Evolutionary conservation across 2,888 invertebrate species (phyloP).

Genomic region (Temnothorax rugatulus): DNA sequence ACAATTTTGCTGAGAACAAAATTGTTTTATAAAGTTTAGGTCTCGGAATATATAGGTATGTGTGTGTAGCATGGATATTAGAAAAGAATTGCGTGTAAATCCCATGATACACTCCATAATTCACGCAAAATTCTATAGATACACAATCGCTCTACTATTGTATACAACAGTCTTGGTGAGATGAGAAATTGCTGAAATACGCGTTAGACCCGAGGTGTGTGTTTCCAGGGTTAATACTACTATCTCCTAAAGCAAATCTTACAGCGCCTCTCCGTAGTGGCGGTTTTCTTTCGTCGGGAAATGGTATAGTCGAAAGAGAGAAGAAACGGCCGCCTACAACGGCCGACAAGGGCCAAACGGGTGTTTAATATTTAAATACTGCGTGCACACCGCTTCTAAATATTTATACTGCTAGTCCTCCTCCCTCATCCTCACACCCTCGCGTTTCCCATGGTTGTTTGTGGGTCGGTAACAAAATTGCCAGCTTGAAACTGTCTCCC

Average conservation of each 20-base stretch:
- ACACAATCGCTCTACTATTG: not conserved
- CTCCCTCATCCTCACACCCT: not conserved
- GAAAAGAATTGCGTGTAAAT: not conserved
- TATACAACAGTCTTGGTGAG: not conserved
- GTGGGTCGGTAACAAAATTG: slow-evolving; percentile 72
- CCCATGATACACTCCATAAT: not conserved
- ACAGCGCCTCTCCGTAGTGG: not conserved
- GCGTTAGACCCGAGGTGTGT: not conserved
- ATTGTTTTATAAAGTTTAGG: too few species aligned
- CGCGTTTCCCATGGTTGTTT: slow-evolving; percentile 60
- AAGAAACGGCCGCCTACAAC: slow-evolving; percentile 27
- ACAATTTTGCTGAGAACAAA: not conserved
- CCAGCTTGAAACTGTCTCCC: slow-evolving; percentile 60
- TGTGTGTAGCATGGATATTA: not conserved
- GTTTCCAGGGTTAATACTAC: slow-evolving; percentile 1
- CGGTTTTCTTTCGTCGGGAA: slow-evolving; percentile 3
- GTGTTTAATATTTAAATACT: slow-evolving; percentile 73
- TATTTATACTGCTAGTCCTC: slow-evolving; percentile 68
- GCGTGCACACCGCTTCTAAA: slow-evolving; percentile 62
- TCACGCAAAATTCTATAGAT: not conserved
- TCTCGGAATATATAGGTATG: not conserved
- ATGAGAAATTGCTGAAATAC: slow-evolving; percentile 12
- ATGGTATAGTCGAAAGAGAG: slow-evolving; percentile 9
- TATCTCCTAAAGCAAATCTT: slow-evolving; percentile 12
- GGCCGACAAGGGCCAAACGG: slow-evolving; percentile 16